These are phyloP conservation scores for Panurus biarmicus DNA, from an alignment of 2,113 vertebrate genomes.

Conservation along the genomic window DNA sequence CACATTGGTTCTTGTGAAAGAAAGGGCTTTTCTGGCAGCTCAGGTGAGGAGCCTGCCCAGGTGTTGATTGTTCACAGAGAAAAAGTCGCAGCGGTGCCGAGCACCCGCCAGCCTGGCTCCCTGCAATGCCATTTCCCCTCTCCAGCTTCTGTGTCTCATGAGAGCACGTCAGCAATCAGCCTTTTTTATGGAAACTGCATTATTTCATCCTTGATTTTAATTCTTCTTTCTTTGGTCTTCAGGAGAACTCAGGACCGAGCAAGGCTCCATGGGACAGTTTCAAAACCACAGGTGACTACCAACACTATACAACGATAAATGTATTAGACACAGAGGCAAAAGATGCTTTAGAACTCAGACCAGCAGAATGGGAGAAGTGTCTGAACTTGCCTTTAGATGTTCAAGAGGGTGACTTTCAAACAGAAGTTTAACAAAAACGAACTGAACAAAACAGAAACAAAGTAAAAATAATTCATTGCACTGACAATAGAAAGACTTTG, in stretches of 20 bases:
- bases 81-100: not conserved
- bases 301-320: constrained; percentile 98
- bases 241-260: constrained; percentile 92
- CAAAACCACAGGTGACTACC: constrained; percentile 95
- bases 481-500: constrained; percentile 89
- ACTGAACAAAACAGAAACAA: constrained; percentile 48
- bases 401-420: constrained; percentile 98
- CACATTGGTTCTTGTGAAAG: not conserved
- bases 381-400: constrained; percentile 97
- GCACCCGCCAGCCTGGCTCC: not conserved
- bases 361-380: constrained; percentile 99
- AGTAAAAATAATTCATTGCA: constrained; percentile 73
- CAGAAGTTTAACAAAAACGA: constrained; percentile 84
- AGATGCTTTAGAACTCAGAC: constrained; percentile 95
- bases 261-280: constrained; percentile 98
- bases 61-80: not conserved
- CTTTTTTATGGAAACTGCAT: not conserved
- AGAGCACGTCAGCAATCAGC: not conserved
- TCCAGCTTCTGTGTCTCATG: not conserved
- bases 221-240: constrained; percentile 55
- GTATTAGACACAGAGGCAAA: constrained; percentile 94
- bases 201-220: not conserved
- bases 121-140: not conserved
- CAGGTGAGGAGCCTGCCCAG: constrained; percentile 24
- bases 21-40: constrained; percentile 23